Percentiles rank a stretch among this genome's conserved stretches.
Evolutionary conservation across 2,797 vertebrate genomes (phyloP).

Genomic region (Amblyraja radiata): DNA sequence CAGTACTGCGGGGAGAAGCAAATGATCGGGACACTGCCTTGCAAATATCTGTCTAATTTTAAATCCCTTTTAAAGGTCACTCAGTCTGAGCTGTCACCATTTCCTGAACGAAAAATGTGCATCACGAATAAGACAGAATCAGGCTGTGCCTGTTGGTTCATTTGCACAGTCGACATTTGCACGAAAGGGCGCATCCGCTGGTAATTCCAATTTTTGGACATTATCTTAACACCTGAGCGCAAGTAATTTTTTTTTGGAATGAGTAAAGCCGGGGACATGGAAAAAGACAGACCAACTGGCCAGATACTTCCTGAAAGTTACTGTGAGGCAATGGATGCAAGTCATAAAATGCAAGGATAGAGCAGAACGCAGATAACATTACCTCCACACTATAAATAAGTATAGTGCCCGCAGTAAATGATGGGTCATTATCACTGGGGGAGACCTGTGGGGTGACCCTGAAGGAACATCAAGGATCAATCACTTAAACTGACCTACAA

Average conservation of each 20-base stretch:
- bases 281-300: neutral
- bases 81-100: neutral
- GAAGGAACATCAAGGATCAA: neutral
- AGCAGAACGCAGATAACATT: neutral
- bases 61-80: slow-evolving; percentile 30
- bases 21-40: neutral
- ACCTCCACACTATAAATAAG: no score
- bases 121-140: neutral
- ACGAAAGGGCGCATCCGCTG: neutral
- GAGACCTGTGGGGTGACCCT: neutral
- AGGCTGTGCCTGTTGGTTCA: neutral
- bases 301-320: neutral
- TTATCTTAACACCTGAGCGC: neutral
- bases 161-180: neutral
- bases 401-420: neutral
- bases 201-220: neutral
- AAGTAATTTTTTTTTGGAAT: neutral
- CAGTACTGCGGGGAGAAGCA: neutral
- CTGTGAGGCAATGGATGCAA: neutral
- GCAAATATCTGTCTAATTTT: slow-evolving; percentile 27
- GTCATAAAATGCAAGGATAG: neutral
- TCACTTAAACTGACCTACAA: no score
- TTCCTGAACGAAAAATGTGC: neutral
- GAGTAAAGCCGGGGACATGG: neutral
- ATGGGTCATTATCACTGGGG: neutral